Evolutionary conservation across 2,888 invertebrate species (phyloP).

Genomic region (Hymenopus coronatus): DNA sequence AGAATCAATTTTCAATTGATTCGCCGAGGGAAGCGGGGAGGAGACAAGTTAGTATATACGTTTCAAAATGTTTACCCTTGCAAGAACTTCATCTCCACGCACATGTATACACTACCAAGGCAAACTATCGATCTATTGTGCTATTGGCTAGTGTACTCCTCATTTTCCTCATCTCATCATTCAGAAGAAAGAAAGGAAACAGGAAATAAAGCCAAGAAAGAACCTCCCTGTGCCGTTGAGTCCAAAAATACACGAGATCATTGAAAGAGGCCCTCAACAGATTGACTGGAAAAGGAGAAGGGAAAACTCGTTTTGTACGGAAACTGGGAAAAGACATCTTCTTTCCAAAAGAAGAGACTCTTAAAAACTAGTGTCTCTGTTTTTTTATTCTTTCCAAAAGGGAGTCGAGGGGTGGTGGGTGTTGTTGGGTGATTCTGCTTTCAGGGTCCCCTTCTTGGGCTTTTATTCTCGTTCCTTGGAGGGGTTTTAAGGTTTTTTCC

Average conservation of each 20-base stretch:
- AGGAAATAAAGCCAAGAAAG: background rate
- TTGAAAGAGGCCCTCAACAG: constrained; percentile 25
- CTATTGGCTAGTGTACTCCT: constrained; percentile 27
- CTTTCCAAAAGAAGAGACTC: background rate
- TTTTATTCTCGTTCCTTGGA: constrained; percentile 20
- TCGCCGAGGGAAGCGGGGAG: background rate
- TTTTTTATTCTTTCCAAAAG: constrained; percentile 8
- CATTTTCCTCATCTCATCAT: constrained; percentile 21
- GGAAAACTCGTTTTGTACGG: constrained; percentile 14
- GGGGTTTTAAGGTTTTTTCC: constrained; percentile 18
- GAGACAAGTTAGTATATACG: background rate
- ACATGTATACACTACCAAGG: background rate
- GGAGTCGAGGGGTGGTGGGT: background rate
- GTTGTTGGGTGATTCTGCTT: constrained; percentile 8
- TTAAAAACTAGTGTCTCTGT: constrained; percentile 13
- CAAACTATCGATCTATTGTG: constrained; percentile 25
- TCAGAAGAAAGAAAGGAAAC: background rate
- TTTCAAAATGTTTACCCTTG: background rate
- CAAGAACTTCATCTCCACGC: background rate
- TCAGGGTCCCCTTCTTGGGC: constrained; percentile 7
- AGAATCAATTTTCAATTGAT: constrained; percentile 3
- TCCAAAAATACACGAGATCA: constrained; percentile 20
- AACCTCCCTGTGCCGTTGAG: background rate
- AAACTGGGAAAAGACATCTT: constrained; percentile 18
- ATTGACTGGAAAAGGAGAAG: constrained; percentile 23